These are phyloP conservation scores for Simalia tracyae DNA, from an alignment of 2,797 vertebrate genomes.

Conservation along the genomic window DNA sequence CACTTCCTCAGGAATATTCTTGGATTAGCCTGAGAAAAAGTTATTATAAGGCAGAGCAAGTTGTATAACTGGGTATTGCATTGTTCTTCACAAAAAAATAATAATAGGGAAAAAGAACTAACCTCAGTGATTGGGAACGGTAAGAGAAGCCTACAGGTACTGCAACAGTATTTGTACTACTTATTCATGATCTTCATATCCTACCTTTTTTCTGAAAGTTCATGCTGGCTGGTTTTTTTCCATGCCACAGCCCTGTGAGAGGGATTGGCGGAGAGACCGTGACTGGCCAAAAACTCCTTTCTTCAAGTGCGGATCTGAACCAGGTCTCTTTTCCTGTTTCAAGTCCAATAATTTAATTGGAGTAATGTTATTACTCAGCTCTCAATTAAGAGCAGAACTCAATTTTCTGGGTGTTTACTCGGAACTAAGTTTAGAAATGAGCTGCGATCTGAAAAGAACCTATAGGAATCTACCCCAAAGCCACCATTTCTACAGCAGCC, in stretches of 20 bases:
- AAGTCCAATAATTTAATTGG: background rate
- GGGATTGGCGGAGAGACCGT: background rate
- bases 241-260: background rate
- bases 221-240: background rate
- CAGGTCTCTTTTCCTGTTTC: background rate
- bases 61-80: background rate
- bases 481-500: background rate
- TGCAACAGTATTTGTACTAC: background rate
- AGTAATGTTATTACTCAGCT: background rate
- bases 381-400: background rate
- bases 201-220: background rate
- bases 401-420: background rate
- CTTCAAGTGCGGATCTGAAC: background rate
- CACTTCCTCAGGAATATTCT: background rate
- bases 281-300: background rate
- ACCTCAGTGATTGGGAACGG: background rate
- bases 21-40: background rate
- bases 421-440: background rate
- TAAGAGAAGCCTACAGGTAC: background rate
- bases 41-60: background rate
- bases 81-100: conserved; percentile 1
- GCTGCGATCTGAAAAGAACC: background rate
- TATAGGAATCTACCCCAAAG: background rate
- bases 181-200: background rate
- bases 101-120: background rate